A percentile compares a stretch with the other conserved stretches of the same genome.
Conservation (phyloP, 1,140 invertebrate species). For the Sweltsa coloradensis region DNA sequence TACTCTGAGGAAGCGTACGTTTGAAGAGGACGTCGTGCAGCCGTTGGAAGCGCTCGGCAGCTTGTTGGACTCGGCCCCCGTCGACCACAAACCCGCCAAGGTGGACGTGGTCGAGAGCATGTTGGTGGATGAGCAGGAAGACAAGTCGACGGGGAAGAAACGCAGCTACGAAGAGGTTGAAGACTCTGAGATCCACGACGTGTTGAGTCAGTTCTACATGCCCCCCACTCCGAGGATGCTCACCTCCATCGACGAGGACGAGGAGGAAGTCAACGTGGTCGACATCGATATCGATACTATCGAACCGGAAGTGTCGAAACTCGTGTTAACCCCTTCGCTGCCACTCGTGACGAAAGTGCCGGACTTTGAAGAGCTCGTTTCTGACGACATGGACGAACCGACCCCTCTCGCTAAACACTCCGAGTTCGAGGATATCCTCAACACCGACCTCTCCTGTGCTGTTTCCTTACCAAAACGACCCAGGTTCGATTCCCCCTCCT, state of each 20-base stretch:
- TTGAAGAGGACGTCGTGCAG: no score
- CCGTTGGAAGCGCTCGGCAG: no score
- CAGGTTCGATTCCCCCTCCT: no score
- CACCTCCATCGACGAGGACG: constrained; percentile 45
- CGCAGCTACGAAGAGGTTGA: constrained; percentile 19
- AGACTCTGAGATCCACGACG: constrained; percentile 34
- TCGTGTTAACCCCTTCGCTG: background rate
- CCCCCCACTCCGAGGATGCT: constrained; percentile 52
- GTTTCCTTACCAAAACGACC: background rate
- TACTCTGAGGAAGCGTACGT: no score
- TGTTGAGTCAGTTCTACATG: constrained; percentile 56
- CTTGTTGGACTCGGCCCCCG: background rate
- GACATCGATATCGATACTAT: constrained; percentile 21
- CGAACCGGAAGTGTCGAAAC: background rate
- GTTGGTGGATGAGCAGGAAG: background rate
- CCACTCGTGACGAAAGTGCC: background rate
- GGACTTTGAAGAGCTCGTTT: background rate
- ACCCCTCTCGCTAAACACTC: background rate
- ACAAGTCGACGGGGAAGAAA: constrained; percentile 5
- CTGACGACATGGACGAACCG: background rate
- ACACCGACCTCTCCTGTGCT: background rate
- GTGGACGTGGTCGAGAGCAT: background rate
- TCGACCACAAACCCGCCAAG: background rate
- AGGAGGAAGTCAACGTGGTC: constrained; percentile 22
- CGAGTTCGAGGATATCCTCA: background rate